Conservation (phyloP, 2,888 invertebrate species). For the Calliphora vomitoria region DNA sequence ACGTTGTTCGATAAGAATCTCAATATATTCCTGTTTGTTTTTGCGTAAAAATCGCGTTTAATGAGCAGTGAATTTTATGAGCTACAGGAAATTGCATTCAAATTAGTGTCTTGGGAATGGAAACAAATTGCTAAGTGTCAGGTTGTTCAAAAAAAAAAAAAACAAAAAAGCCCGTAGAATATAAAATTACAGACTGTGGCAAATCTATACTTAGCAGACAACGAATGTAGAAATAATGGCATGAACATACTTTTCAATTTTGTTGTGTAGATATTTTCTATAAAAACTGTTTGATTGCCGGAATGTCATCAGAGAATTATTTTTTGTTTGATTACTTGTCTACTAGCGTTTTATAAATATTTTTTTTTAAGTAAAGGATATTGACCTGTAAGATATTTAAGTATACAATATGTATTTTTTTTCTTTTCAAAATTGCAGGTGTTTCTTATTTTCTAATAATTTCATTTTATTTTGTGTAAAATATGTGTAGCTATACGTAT, state of each 20-base stretch:
- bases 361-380: constrained; percentile 4
- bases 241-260: constrained; percentile 54
- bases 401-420: neutral
- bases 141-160: constrained; percentile 37
- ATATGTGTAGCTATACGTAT: neutral
- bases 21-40: constrained; percentile 52
- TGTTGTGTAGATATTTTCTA: constrained; percentile 27
- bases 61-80: constrained; percentile 73
- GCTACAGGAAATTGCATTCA: constrained; percentile 72
- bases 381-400: constrained; percentile 43
- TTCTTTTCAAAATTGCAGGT: neutral
- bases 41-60: constrained; percentile 67
- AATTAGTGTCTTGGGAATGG: constrained; percentile 70
- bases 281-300: constrained; percentile 30
- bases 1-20: constrained; percentile 38
- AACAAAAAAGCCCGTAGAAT: constrained; percentile 17
- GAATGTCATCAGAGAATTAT: constrained; percentile 34
- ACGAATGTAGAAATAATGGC: constrained; percentile 1
- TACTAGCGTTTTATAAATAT: neutral
- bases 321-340: neutral
- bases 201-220: constrained; percentile 27
- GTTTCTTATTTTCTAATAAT: constrained; percentile 9
- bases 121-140: constrained; percentile 68
- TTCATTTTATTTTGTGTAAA: neutral
- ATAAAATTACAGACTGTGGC: constrained; percentile 28